Base-by-base conservation (phyloP, 2,797 vertebrate genomes). In the Microctenopoma stevenorrisi region DNA sequence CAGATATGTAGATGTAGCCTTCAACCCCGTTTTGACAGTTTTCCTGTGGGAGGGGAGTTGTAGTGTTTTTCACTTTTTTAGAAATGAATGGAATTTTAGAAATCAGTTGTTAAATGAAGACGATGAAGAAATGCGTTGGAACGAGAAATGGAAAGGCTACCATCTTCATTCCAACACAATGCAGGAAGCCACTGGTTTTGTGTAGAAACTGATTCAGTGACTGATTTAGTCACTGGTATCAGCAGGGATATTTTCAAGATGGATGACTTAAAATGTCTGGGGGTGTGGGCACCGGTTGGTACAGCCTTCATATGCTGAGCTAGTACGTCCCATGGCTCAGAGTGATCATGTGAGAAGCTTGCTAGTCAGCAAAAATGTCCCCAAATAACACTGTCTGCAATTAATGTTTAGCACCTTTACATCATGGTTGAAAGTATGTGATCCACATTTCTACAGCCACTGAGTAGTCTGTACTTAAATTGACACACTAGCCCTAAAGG, bases 331-430 rank as follows among this genome's bases (percentile, higher is more conserved):
- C 42, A 18, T 30, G 50, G 38, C 50, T 44, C 44, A 55, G 40
- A 71, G 64, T 25, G 10, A 70, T 53, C 46, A 52, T 18, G 4
- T n/a, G 38, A 67, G 62, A 68, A 12, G 30, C 38, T 57, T 44
- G 30, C 46, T 54, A 72, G 51, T 76, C 74, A 75, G 72, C 46
- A 52, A 69, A 78, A 73, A 38, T 59, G 53, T 58, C 37, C 40
- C 44, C 7, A 77, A 64, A 79, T 57, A 67, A 76, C 51, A 43
- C 12, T 43, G 62, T 64, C 57, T 76, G 40, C 38, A 47, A 85
- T 74, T 72, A 72, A 43, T 53, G 72, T 35, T 79, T 47, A 54
- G 55, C 28, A 42, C 18, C 62, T 1, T 60, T 55, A 57, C 43
- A 38, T 70, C 51, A 28, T 13, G 15, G 42, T 18, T 50, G 30